Evolutionary conservation across 2,797 vertebrate species (phyloP).

Genomic region (Squalus acanthias): DNA sequence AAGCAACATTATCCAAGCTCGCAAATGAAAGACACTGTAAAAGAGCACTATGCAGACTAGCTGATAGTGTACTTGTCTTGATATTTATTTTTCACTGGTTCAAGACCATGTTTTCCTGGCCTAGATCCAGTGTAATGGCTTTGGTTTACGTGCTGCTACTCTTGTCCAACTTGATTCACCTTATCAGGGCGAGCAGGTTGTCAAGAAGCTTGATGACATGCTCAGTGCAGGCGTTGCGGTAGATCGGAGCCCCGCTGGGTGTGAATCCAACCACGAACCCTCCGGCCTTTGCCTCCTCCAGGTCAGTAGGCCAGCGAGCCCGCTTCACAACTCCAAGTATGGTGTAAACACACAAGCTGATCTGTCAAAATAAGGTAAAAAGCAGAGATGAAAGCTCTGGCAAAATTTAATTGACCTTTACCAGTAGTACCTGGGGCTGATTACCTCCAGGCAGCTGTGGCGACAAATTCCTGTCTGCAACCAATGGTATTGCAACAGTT

Average conservation of each 20-base stretch:
- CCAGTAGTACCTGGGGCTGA: slow-evolving; percentile 21
- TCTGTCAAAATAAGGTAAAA: slow-evolving; percentile 54
- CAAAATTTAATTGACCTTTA: slow-evolving; percentile 26
- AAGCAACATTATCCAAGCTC: slow-evolving; percentile 33
- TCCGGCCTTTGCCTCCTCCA: slow-evolving; percentile 82
- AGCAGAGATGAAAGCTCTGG: slow-evolving; percentile 37
- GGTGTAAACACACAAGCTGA: slow-evolving; percentile 82
- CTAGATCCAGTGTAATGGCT: slow-evolving; percentile 37
- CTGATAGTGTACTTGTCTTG: slow-evolving; percentile 29
- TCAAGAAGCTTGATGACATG: slow-evolving; percentile 79
- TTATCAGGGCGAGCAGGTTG: slow-evolving; percentile 82
- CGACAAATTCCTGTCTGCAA: slow-evolving; percentile 20
- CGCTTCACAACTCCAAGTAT: slow-evolving; percentile 84
- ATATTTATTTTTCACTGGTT: slow-evolving; percentile 29
- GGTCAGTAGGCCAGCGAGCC: slow-evolving; percentile 76
- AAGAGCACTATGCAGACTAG: slow-evolving; percentile 29
- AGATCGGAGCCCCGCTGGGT: slow-evolving; percentile 70
- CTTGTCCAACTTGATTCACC: slow-evolving; percentile 58
- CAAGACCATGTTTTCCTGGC: slow-evolving; percentile 30
- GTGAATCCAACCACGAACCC: slow-evolving; percentile 77
- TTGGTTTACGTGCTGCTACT: slow-evolving; percentile 38
- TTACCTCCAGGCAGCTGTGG: slow-evolving; percentile 34
- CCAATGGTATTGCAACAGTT: background rate
- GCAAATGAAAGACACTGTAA: slow-evolving; percentile 15
- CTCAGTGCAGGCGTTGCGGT: slow-evolving; percentile 80